Conservation (phyloP, 2,797 vertebrate genomes). For the Rhabdophis nuchalis region DNA sequence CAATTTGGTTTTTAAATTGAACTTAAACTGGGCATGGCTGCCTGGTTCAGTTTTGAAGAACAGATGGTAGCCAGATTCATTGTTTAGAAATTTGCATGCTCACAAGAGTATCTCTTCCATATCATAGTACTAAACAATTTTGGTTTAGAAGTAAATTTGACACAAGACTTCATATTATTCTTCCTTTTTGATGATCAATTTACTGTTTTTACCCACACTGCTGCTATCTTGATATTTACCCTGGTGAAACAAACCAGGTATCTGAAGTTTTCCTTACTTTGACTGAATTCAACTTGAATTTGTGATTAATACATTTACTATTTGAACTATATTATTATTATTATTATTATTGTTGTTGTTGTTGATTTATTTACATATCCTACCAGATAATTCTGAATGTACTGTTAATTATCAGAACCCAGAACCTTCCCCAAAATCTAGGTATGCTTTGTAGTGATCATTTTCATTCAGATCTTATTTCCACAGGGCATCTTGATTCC, state of each 20-base stretch:
- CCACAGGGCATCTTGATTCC: not conserved
- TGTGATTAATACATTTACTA: not conserved
- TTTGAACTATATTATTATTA: not conserved
- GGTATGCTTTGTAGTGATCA: not conserved
- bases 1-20: not conserved
- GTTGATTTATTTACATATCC: not conserved
- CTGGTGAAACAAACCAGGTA: not conserved
- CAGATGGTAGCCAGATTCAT: not conserved
- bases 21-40: not conserved
- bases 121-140: not conserved
- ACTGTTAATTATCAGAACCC: not conserved
- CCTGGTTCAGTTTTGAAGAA: not conserved
- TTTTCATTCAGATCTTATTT: not conserved
- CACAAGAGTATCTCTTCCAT: not conserved
- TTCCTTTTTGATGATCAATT: not conserved
- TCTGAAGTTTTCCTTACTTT: not conserved
- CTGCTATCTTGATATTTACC: not conserved
- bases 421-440: not conserved
- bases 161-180: not conserved
- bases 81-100: not conserved
- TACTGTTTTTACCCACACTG: not conserved
- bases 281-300: not conserved
- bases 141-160: not conserved
- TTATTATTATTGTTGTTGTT: not conserved
- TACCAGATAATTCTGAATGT: not conserved